Percentiles rank a stretch among this genome's conserved stretches.
Conservation (phyloP, 2,113 vertebrate genomes). For the Melanocharis versteri region DNA sequence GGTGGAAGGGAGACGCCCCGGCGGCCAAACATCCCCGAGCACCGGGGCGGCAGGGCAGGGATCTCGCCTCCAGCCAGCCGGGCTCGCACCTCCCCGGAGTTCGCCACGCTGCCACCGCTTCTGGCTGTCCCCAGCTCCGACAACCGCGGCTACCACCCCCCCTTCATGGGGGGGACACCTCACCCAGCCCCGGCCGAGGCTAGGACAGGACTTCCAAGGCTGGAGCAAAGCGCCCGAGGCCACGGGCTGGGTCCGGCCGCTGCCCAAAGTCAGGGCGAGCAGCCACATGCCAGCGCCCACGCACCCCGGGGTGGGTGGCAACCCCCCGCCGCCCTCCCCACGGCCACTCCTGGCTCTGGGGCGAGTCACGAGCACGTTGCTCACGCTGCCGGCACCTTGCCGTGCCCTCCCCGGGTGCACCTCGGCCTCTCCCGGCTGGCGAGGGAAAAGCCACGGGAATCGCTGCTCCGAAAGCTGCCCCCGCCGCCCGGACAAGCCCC, state of each 20-base stretch:
- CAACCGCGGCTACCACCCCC: accelerated
- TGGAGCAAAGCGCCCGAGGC: not conserved
- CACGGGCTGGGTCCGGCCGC: not conserved
- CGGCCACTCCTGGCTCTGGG: not conserved
- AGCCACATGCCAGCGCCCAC: not conserved
- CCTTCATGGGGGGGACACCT: accelerated
- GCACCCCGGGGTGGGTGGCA: not conserved
- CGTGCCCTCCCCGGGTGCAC: not conserved
- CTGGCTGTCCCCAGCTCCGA: not conserved
- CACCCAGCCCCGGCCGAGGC: not conserved
- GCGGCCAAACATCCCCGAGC: accelerated
- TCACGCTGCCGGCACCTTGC: accelerated
- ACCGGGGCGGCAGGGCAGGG: accelerated
- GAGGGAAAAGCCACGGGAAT: no score
- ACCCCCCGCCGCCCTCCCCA: not conserved
- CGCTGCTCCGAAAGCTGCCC: not conserved
- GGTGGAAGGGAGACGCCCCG: not conserved
- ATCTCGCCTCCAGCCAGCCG: accelerated
- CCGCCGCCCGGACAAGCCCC: not conserved
- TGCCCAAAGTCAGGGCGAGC: not conserved
- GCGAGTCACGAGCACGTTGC: not conserved
- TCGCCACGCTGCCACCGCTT: not conserved
- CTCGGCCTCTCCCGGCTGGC: not conserved
- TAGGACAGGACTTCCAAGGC: not conserved
- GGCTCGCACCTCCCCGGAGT: accelerated